Evolutionary conservation across 2,797 vertebrate genomes (phyloP).

Genomic region (Poeciliopsis gracilis): DNA sequence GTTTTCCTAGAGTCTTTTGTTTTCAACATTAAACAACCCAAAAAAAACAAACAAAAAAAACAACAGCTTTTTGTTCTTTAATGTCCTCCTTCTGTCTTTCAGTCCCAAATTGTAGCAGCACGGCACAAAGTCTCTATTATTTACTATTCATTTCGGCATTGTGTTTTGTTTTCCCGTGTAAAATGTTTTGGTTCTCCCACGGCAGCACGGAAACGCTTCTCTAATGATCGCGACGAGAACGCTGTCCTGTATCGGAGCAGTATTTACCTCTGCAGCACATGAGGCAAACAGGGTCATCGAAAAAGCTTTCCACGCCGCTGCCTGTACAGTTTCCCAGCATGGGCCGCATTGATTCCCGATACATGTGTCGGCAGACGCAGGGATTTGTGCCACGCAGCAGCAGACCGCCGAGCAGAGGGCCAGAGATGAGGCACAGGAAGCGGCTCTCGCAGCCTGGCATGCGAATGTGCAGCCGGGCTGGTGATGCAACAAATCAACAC

Average conservation of each 20-base stretch:
- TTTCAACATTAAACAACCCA: no score
- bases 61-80: no score
- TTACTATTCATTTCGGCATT: no score
- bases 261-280: conserved; percentile 28
- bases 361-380: conserved; percentile 63
- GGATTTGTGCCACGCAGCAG: conserved; percentile 41
- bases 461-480: conserved; percentile 15
- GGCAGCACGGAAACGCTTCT: background rate
- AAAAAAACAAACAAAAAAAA: no score
- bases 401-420: conserved; percentile 36
- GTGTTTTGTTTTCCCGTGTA: background rate
- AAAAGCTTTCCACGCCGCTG: conserved; percentile 49
- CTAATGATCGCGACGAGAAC: background rate
- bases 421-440: conserved; percentile 19
- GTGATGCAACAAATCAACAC: conserved; percentile 23
- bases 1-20: no score
- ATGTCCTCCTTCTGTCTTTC: no score
- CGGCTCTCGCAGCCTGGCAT: background rate
- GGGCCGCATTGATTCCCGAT: conserved; percentile 68
- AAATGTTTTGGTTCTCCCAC: conserved; percentile 3
- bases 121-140: no score
- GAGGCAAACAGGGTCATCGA: conserved; percentile 34
- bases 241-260: background rate
- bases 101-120: no score
- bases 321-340: conserved; percentile 53